Conservation (phyloP, 2,888 invertebrate species). For the Endomychus coccineus region DNA sequence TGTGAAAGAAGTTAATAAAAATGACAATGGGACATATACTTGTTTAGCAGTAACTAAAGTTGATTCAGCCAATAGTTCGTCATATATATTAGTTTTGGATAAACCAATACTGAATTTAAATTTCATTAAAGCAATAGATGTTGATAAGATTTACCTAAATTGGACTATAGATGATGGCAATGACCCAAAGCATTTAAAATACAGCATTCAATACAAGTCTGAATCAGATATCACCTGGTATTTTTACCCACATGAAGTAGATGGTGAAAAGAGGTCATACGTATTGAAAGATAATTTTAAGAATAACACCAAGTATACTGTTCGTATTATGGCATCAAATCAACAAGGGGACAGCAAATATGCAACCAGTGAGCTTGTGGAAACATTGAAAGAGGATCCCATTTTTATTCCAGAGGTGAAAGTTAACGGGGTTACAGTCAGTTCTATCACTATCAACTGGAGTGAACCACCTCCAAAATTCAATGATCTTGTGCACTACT, state of each 20-base stretch:
- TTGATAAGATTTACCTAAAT: constrained; percentile 67
- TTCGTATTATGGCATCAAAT: constrained; percentile 63
- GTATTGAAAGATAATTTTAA: constrained; percentile 57
- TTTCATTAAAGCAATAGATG: constrained; percentile 67
- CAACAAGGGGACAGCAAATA: constrained; percentile 54
- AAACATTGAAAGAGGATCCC: constrained; percentile 65
- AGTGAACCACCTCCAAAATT: constrained; percentile 58
- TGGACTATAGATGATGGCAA: constrained; percentile 78
- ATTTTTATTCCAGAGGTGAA: constrained; percentile 70
- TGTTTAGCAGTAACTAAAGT: constrained; percentile 44
- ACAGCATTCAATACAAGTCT: constrained; percentile 48
- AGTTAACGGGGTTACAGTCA: constrained; percentile 61
- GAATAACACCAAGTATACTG: constrained; percentile 57
- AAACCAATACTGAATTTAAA: constrained; percentile 65
- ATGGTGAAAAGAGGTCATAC: constrained; percentile 58
- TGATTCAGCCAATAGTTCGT: constrained; percentile 29
- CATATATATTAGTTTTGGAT: constrained; percentile 52
- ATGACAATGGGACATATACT: constrained; percentile 67
- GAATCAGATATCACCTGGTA: constrained; percentile 48
- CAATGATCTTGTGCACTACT: constrained; percentile 67
- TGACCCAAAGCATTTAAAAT: constrained; percentile 56
- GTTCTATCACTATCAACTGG: constrained; percentile 79
- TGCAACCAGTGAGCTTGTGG: constrained; percentile 49
- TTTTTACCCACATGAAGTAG: constrained; percentile 54
- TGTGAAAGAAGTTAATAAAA: constrained; percentile 53